Percentiles rank a stretch among this genome's conserved stretches.
Evolutionary conservation across 2,797 vertebrate genomes (phyloP).

Genomic region (Sebastes cheni): DNA sequence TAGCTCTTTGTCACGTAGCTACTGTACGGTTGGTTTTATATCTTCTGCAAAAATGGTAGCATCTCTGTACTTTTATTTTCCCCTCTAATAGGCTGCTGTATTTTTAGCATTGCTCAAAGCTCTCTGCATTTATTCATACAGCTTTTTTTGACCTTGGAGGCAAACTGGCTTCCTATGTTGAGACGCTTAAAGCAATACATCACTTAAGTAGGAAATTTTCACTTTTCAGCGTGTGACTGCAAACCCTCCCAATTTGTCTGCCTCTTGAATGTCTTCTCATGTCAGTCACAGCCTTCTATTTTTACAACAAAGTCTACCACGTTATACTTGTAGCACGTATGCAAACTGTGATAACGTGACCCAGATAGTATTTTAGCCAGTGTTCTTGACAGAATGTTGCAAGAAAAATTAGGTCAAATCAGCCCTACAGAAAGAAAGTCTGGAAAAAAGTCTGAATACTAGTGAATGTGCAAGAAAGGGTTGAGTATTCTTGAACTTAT

Average conservation of each 20-base stretch:
- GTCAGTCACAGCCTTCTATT: constrained; percentile 60
- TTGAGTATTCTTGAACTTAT: not conserved
- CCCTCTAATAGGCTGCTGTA: constrained; percentile 31
- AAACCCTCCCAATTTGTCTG: constrained; percentile 22
- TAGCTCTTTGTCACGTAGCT: constrained; percentile 9
- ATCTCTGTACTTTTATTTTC: constrained; percentile 11
- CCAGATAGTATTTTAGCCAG: constrained; percentile 51
- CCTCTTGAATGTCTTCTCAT: constrained; percentile 31
- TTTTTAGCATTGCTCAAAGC: constrained; percentile 44
- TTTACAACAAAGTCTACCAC: constrained; percentile 48
- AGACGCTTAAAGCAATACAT: constrained; percentile 32
- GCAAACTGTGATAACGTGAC: constrained; percentile 67
- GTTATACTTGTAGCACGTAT: constrained; percentile 46
- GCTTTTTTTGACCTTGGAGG: constrained; percentile 36
- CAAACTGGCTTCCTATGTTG: constrained; percentile 26
- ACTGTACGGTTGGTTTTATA: constrained; percentile 2
- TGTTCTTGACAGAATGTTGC: constrained; percentile 28
- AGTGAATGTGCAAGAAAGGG: not conserved
- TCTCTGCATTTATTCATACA: constrained; percentile 23
- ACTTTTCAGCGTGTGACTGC: constrained; percentile 10
- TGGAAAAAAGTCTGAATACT: not conserved
- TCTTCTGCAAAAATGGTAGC: constrained; percentile 26
- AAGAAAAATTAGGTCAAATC: constrained; percentile 54
- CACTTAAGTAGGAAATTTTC: constrained; percentile 23
- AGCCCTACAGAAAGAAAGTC: constrained; percentile 15